Conservation (phyloP, 2,797 vertebrate species). For the Numenius phaeopus region DNA sequence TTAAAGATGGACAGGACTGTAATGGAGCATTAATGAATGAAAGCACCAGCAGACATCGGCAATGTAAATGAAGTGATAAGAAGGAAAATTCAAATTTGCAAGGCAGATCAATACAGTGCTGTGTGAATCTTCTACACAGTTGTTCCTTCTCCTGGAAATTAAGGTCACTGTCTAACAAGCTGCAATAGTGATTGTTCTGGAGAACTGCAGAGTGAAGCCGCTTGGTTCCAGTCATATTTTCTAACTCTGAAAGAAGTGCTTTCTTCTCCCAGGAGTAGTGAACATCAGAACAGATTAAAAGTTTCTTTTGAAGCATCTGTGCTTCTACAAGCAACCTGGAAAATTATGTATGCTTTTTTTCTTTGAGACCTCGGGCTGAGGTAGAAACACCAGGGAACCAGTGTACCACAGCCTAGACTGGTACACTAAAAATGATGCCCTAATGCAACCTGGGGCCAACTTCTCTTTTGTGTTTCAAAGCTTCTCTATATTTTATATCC, state of each 20-base stretch:
- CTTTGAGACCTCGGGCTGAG: background rate
- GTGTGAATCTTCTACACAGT: background rate
- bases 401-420: background rate
- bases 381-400: background rate
- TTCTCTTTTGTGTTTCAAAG: background rate
- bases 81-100: conserved; percentile 19
- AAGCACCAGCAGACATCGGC: background rate
- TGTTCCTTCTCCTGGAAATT: conserved; percentile 3
- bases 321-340: background rate
- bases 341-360: background rate
- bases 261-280: background rate
- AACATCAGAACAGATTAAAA: conserved; percentile 25
- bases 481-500: background rate
- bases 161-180: background rate
- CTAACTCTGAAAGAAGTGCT: background rate
- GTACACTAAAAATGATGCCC: background rate
- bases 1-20: background rate
- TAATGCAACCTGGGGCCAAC: background rate
- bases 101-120: background rate
- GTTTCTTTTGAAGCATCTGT: background rate
- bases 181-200: background rate
- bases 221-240: background rate
- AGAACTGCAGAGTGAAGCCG: background rate
- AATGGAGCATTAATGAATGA: background rate
- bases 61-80: background rate